These are phyloP conservation scores for Cremastinae sp. DNA, from an alignment of 2,888 invertebrate genomes.

Conservation along the genomic window DNA sequence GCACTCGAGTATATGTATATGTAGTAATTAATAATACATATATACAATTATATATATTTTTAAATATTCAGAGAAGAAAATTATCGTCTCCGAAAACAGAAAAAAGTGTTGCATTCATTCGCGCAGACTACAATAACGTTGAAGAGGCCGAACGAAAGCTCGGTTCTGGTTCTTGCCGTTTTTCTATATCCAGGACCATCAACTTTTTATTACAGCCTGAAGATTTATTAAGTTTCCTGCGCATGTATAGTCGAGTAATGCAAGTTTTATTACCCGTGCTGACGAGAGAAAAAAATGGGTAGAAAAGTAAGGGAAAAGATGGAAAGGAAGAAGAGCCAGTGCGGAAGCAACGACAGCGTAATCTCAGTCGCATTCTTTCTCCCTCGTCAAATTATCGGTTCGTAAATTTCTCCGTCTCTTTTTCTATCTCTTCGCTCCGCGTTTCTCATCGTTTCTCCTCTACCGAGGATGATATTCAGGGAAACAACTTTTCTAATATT, in stretches of 20 bases:
- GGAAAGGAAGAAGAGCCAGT: slow-evolving; percentile 16
- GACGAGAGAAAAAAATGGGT: slow-evolving; percentile 47
- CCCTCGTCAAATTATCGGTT: slow-evolving; percentile 64
- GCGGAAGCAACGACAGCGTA: slow-evolving; percentile 28
- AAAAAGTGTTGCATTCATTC: slow-evolving; percentile 34
- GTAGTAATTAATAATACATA: too few species aligned
- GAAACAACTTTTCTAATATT: slow-evolving; percentile 69
- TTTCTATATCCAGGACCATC: slow-evolving; percentile 45
- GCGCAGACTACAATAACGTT: slow-evolving; percentile 30
- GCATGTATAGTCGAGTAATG: slow-evolving; percentile 42
- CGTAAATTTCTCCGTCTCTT: slow-evolving; percentile 42
- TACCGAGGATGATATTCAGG: slow-evolving; percentile 48
- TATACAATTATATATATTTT: too few species aligned
- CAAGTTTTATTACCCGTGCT: slow-evolving; percentile 59
- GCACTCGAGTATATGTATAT: too few species aligned
- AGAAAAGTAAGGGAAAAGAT: slow-evolving; percentile 12
- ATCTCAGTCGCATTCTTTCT: slow-evolving; percentile 31
- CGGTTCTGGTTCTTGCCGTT: background rate
- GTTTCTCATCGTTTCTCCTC: slow-evolving; percentile 20
- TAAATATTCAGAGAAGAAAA: slow-evolving; percentile 30
- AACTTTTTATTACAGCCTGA: slow-evolving; percentile 60
- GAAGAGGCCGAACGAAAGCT: slow-evolving; percentile 9
- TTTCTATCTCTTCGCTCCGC: background rate
- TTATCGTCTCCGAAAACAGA: slow-evolving; percentile 22
- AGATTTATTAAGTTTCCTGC: slow-evolving; percentile 64